These are phyloP conservation scores for Circaetus gallicus DNA, from an alignment of 2,113 vertebrate species.

Conservation along the genomic window DNA sequence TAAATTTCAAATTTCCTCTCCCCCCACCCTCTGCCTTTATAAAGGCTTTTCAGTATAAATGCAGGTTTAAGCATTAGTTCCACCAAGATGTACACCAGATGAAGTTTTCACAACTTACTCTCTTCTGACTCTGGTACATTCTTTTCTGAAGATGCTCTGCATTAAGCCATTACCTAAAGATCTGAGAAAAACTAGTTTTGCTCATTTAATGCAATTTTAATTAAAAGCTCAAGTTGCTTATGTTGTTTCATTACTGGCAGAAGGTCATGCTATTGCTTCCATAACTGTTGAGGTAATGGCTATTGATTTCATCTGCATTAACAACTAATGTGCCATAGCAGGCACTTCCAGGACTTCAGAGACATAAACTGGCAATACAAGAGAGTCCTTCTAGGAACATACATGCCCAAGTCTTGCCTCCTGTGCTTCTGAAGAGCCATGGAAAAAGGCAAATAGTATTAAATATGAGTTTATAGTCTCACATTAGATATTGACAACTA, in stretches of 20 bases:
- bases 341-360: not conserved
- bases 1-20: not conserved
- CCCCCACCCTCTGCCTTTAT: not conserved
- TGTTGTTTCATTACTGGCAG: not conserved
- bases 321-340: not conserved
- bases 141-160: not conserved
- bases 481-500: not conserved
- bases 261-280: not conserved
- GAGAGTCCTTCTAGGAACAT: not conserved
- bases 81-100: not conserved
- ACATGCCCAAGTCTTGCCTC: not conserved
- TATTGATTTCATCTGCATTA: not conserved
- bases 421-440: not conserved
- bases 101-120: not conserved
- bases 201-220: not conserved
- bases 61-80: not conserved
- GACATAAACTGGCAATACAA: not conserved
- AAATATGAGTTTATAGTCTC: not conserved
- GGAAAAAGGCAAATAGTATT: not conserved
- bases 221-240: not conserved
- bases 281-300: not conserved
- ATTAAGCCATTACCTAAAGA: not conserved
- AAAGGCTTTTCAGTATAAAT: not conserved
- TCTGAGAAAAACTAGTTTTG: not conserved
- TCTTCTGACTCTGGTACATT: not conserved